Evolutionary conservation across 2,888 invertebrate species (phyloP).

Genomic region (Allolobophora icterica): DNA sequence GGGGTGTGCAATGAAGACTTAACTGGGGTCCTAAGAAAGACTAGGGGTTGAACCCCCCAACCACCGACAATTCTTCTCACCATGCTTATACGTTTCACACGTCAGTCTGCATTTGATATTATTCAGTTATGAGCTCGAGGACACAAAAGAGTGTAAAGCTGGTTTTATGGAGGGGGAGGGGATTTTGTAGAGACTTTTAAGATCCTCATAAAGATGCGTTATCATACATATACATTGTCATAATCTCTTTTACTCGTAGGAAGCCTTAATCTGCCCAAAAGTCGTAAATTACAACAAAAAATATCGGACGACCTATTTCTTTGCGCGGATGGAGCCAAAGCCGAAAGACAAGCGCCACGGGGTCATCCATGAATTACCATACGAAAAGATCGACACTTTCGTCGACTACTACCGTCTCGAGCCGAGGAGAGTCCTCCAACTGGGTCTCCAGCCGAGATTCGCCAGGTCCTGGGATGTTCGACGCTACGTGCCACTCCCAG

Average conservation of each 20-base stretch:
- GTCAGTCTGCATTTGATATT: no score
- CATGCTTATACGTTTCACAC: no score
- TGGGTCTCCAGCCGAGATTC: slow-evolving; percentile 21
- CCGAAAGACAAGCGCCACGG: not conserved
- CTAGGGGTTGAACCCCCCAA: no score
- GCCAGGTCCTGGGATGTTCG: slow-evolving; percentile 28
- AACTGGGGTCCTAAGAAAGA: no score
- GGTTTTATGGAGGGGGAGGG: no score
- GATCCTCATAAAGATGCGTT: no score
- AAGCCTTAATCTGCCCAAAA: not conserved
- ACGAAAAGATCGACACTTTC: not conserved
- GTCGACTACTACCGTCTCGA: slow-evolving; percentile 28
- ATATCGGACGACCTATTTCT: not conserved
- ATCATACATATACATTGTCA: no score
- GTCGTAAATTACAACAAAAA: not conserved
- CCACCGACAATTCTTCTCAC: no score
- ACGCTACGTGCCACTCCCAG: slow-evolving; percentile 9
- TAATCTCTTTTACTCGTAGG: not conserved
- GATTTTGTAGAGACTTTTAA: no score
- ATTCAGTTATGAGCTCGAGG: no score
- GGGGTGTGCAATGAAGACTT: no score
- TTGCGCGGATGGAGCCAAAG: slow-evolving; percentile 3
- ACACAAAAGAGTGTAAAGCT: no score
- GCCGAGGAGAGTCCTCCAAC: not conserved
- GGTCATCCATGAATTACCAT: not conserved